Conservation (phyloP, 1,140 invertebrate genomes). For the Solenopsis invicta region DNA sequence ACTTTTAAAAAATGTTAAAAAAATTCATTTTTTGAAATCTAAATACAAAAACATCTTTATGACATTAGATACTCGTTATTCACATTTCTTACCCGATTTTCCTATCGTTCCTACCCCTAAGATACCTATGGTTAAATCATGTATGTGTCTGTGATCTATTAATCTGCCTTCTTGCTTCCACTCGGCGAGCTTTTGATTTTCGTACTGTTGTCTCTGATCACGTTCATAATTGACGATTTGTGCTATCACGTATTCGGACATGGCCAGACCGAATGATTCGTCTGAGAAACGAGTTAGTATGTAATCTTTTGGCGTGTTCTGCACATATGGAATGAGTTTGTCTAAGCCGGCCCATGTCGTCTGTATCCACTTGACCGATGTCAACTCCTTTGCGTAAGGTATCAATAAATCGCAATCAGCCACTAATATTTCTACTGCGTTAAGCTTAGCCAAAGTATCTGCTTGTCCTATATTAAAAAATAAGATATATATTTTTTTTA, state of each 20-base stretch:
- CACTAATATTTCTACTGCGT: slow-evolving; percentile 83
- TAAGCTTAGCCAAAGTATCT: slow-evolving; percentile 69
- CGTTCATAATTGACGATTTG: slow-evolving; percentile 87
- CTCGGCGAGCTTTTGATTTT: slow-evolving; percentile 81
- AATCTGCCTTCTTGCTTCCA: slow-evolving; percentile 84
- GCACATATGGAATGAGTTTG: slow-evolving; percentile 72
- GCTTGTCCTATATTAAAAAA: slow-evolving; percentile 61
- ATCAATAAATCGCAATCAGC: slow-evolving; percentile 84
- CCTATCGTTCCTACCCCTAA: slow-evolving; percentile 87
- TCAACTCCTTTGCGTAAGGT: slow-evolving; percentile 81
- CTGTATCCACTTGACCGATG: slow-evolving; percentile 86
- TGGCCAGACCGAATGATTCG: slow-evolving; percentile 86
- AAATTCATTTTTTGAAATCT: too few species aligned
- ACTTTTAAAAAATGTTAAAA: too few species aligned
- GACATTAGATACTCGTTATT: not conserved
- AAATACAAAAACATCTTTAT: too few species aligned
- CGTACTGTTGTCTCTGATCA: slow-evolving; percentile 81
- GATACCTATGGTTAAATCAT: slow-evolving; percentile 86
- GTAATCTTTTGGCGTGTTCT: slow-evolving; percentile 74
- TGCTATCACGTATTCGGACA: slow-evolving; percentile 88
- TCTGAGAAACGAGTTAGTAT: slow-evolving; percentile 85
- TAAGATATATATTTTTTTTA: not conserved
- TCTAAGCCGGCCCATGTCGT: slow-evolving; percentile 87
- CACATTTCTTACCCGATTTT: slow-evolving; percentile 81
- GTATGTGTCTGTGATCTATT: slow-evolving; percentile 80